These are phyloP conservation scores for Trachelus troglodyta DNA, from an alignment of 2,888 invertebrate species.

Conservation along the genomic window DNA sequence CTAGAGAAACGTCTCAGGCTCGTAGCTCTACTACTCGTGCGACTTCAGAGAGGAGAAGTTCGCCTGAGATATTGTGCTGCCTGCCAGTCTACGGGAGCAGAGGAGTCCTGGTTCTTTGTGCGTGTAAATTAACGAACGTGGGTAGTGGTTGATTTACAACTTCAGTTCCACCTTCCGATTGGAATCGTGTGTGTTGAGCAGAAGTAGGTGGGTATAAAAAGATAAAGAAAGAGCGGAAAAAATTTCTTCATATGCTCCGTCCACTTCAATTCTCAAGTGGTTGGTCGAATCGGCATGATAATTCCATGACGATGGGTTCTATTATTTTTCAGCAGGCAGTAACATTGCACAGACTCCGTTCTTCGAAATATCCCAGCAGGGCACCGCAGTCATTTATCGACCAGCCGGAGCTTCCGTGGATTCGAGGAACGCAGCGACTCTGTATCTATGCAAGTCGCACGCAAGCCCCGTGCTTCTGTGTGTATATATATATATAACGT, in stretches of 20 bases:
- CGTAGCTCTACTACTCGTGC: neutral
- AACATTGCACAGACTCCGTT: neutral
- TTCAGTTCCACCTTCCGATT: neutral
- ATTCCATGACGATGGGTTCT: neutral
- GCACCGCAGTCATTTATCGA: conserved; percentile 12
- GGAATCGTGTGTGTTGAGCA: neutral
- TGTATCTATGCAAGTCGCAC: conserved; percentile 6
- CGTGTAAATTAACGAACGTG: neutral
- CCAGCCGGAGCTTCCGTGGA: conserved; percentile 10
- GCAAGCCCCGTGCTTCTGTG: neutral
- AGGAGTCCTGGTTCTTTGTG: conserved; percentile 1
- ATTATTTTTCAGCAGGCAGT: neutral
- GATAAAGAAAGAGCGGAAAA: neutral
- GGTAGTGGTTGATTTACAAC: conserved; percentile 2
- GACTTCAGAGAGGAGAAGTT: too few relatives aligned
- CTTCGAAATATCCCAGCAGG: neutral
- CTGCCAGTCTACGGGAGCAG: neutral
- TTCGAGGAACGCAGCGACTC: conserved; percentile 10
- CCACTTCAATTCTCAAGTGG: neutral
- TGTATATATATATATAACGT: too few relatives aligned
- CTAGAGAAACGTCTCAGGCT: neutral
- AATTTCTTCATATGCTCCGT: neutral
- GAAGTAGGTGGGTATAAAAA: neutral
- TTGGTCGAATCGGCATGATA: neutral
- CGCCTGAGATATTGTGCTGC: neutral